phyloP scores from a whole-genome alignment of 2,888 invertebrate species.

The Chaetoderma sp. region DNA sequence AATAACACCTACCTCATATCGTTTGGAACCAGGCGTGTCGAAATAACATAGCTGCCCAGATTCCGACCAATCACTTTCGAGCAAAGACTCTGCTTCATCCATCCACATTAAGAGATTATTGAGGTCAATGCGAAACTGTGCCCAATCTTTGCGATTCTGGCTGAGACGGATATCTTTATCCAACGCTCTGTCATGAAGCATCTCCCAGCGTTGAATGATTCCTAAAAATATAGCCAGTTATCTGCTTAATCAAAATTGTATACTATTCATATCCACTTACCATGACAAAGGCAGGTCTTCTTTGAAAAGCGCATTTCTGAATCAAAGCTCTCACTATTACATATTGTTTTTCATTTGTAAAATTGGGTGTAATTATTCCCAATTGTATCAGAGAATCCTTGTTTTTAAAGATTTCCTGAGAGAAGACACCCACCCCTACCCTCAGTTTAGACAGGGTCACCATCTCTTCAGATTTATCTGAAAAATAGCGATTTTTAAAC shows the following conservation, averaged over 20 bases:
- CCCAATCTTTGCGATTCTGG: conserved; percentile 72
- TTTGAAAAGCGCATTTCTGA: neutral
- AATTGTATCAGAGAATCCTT: too few species aligned
- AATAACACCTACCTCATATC: conserved; percentile 73
- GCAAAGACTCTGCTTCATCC: conserved; percentile 56
- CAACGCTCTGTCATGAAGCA: conserved; percentile 54
- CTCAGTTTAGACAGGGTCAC: too few species aligned
- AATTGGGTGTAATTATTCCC: too few species aligned
- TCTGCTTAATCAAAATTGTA: neutral
- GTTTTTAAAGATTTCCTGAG: too few species aligned
- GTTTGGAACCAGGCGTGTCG: too few species aligned
- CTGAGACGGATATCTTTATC: conserved; percentile 75
- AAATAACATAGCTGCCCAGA: conserved; percentile 58
- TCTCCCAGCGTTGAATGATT: conserved; percentile 61
- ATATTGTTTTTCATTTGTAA: neutral
- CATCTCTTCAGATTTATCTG: too few species aligned
- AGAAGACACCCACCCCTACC: too few species aligned
- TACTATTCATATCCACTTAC: neutral
- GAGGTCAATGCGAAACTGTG: conserved; percentile 62
- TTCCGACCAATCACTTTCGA: conserved; percentile 39
- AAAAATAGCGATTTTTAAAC: too few species aligned
- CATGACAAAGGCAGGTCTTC: neutral
- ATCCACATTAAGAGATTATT: conserved; percentile 64
- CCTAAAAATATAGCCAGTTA: conserved; percentile 41
- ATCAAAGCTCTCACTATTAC: neutral